phyloP scores from a whole-genome alignment of 2,888 invertebrate genomes.

The Acleris laterana region DNA sequence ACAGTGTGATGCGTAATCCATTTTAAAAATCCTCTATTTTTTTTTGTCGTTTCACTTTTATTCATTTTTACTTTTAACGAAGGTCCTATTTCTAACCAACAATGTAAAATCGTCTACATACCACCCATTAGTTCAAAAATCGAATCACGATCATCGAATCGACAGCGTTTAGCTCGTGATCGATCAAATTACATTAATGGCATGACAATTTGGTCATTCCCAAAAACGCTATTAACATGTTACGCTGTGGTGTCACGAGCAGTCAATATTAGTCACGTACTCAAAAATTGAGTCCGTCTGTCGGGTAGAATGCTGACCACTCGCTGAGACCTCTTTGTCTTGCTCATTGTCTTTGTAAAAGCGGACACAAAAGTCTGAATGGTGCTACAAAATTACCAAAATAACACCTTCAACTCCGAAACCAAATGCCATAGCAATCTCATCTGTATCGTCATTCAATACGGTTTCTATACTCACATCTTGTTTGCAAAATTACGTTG shows the following conservation, averaged over 20 bases:
- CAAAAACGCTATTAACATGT: slow-evolving; percentile 32
- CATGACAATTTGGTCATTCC: slow-evolving; percentile 30
- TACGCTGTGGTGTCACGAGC: slow-evolving; percentile 33
- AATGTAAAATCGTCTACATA: not conserved
- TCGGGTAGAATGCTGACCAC: slow-evolving; percentile 72
- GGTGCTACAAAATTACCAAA: slow-evolving; percentile 45
- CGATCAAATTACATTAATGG: slow-evolving; percentile 34
- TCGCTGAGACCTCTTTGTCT: slow-evolving; percentile 73
- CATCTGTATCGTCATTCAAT: slow-evolving; percentile 43
- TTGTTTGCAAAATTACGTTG: slow-evolving; percentile 48
- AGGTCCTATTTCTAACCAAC: not conserved
- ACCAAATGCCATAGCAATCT: slow-evolving; percentile 40
- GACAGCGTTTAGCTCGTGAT: slow-evolving; percentile 24
- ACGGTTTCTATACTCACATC: slow-evolving; percentile 38
- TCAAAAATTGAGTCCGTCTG: slow-evolving; percentile 47
- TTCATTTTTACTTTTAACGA: not conserved
- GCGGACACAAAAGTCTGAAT: slow-evolving; percentile 70
- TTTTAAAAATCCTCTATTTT: slow-evolving; percentile 4
- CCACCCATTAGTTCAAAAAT: slow-evolving; percentile 15
- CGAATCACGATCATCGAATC: slow-evolving; percentile 24
- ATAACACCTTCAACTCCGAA: slow-evolving; percentile 32
- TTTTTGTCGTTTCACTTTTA: not conserved
- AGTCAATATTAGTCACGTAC: slow-evolving; percentile 53
- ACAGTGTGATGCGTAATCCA: slow-evolving; percentile 1
- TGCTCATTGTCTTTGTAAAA: slow-evolving; percentile 73